Percentiles rank a stretch among this genome's conserved stretches.
phyloP scores from a whole-genome alignment of 2,113 vertebrate species.

The Laterallus jamaicensis region DNA sequence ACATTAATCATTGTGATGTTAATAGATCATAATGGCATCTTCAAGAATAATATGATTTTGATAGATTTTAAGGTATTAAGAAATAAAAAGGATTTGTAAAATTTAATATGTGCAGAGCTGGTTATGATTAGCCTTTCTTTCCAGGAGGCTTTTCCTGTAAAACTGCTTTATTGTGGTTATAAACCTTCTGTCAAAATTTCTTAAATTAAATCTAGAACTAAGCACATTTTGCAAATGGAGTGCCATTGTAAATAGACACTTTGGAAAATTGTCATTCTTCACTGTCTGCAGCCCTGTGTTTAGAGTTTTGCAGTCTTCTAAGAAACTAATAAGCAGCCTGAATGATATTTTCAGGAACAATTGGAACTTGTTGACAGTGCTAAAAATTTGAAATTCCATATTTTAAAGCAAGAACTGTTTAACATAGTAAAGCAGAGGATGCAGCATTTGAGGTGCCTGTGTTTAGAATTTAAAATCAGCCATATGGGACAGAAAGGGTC shows the following conservation, averaged over 20 bases:
- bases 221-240: neutral
- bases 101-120: neutral
- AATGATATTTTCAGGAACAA: constrained; percentile 35
- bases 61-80: neutral
- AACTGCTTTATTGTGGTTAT: neutral
- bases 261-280: neutral
- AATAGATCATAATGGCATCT: neutral
- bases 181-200: neutral
- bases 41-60: neutral
- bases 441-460: constrained; percentile 11
- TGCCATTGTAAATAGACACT: neutral
- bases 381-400: constrained; percentile 33
- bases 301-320: neutral
- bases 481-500: neutral
- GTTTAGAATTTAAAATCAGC: constrained; percentile 25
- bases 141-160: neutral
- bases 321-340: neutral
- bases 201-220: neutral
- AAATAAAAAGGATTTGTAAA: neutral
- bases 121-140: neutral
- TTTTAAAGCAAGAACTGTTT: constrained; percentile 27
- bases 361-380: neutral
- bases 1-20: neutral
- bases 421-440: neutral
- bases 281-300: neutral